Base-by-base conservation (phyloP, 2,888 invertebrate species). In the Thymelicus lineola region DNA sequence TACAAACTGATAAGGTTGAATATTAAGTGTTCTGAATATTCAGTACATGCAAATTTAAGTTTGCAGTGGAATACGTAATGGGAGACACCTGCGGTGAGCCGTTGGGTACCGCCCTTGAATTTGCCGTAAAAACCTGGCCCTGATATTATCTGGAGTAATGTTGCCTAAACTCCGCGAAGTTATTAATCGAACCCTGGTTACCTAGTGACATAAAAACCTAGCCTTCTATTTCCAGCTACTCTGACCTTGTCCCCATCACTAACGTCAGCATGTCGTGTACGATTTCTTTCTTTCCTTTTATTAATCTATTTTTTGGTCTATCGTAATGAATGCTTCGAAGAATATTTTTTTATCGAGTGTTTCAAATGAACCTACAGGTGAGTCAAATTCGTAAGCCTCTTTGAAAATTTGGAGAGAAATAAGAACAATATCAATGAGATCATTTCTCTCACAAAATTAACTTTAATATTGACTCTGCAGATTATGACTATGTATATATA, bases 71-170 rank as follows among this genome's bases (percentile, higher is more conserved):
- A 65, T 74, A 70, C 71, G 71, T 71, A 72, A 75, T 75, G 66
- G 65, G 60, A 66, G 73, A 70, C 75, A 75, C 75, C 75, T 76
- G 75, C 74, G 73, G 75, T 70, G 73, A 66, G 70, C 70, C 72
- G 70, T 73, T 75, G 71, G 64, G 45, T 35, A 17, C 50, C 50
- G 63, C 50, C 69, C 69, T 69, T 69, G 69, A 68, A 48, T 63
- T 38, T 42, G 45, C 67, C 58, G 50, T 69, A 69, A 63, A 63
- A 69, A 69, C 69, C 58, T 50, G 58, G 58, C 45, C 15, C 58
- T 38, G 69, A 69, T 69, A 59, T 64, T 69, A 70, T 70, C 70
- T 62, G 50, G 45, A 63, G 57, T 59, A 59, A 62, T 69, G 50
- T 61, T 61, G 57, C 50, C 42, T 64, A 64, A 70, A 70, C 50